Percentiles rank a stretch among this genome's conserved stretches.
Conservation (phyloP, 2,888 invertebrate genomes). For the Eupithecia abbreviata region DNA sequence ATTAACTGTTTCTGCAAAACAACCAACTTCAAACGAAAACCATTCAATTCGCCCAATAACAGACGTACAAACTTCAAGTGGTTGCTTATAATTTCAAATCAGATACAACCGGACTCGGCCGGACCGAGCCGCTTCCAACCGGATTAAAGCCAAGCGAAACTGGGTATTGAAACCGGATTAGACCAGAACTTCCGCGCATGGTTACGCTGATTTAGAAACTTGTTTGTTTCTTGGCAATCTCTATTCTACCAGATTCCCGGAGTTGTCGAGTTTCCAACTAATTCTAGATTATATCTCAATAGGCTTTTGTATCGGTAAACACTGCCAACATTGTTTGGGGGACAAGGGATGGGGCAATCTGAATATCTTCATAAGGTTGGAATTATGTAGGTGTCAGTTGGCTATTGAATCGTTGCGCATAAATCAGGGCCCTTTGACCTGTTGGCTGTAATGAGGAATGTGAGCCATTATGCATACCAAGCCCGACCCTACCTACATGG, state of each 20-base stretch:
- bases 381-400: constrained; percentile 30
- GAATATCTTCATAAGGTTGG: constrained; percentile 43
- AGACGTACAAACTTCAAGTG: constrained; percentile 50
- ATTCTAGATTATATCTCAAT: constrained; percentile 58
- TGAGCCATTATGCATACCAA: constrained; percentile 25
- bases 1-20: not conserved
- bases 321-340: constrained; percentile 47
- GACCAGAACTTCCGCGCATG: constrained; percentile 76
- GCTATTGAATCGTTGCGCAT: constrained; percentile 30
- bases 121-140: constrained; percentile 63
- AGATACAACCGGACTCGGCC: constrained; percentile 62
- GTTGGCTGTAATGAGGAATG: constrained; percentile 27
- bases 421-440: constrained; percentile 33
- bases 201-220: constrained; percentile 80
- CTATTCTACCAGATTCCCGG: constrained; percentile 50
- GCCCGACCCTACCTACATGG: constrained; percentile 11
- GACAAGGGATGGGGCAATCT: constrained; percentile 47
- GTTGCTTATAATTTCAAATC: constrained; percentile 75
- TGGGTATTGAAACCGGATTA: constrained; percentile 73
- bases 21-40: constrained; percentile 39
- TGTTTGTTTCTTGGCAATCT: constrained; percentile 73
- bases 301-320: constrained; percentile 54
- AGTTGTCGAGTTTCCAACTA: constrained; percentile 62
- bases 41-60: constrained; percentile 42
- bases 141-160: constrained; percentile 65